Conservation (phyloP, 2,797 vertebrate genomes). For the Silurus lanzhouensis region DNA sequence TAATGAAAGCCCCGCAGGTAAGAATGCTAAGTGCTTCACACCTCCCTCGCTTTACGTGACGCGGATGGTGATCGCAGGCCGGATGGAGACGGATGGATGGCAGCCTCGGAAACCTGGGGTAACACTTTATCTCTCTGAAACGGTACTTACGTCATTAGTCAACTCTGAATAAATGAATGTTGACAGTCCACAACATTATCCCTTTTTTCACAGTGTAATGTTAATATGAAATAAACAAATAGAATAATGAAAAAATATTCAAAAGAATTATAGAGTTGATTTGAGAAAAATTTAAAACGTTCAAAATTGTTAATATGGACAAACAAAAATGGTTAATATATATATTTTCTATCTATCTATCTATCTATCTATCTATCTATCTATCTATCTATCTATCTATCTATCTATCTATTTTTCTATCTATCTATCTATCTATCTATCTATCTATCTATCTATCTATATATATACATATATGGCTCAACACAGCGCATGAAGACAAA, state of each 20-base stretch:
- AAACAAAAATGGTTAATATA: not conserved
- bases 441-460: no score
- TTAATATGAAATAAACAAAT: no score
- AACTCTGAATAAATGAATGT: not conserved
- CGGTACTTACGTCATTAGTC: not conserved
- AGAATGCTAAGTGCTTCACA: slow-evolving; percentile 63
- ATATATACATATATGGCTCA: no score
- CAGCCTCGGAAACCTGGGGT: not conserved
- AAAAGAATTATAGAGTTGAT: not conserved
- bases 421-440: no score
- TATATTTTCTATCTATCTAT: no score
- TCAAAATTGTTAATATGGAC: not conserved
- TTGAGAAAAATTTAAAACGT: not conserved
- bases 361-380: no score
- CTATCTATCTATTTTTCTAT: no score
- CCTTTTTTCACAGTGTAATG: no score
- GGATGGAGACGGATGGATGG: slow-evolving; percentile 19
- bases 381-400: no score
- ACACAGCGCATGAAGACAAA: no score
- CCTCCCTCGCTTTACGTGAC: slow-evolving; percentile 52
- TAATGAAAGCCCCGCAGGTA: slow-evolving; percentile 80
- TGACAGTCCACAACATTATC: no score
- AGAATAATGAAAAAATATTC: no score
- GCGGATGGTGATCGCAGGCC: slow-evolving; percentile 47
- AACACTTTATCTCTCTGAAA: not conserved